Evolutionary conservation across 2,888 invertebrate genomes (phyloP).

Genomic region (Coleophora deauratella): DNA sequence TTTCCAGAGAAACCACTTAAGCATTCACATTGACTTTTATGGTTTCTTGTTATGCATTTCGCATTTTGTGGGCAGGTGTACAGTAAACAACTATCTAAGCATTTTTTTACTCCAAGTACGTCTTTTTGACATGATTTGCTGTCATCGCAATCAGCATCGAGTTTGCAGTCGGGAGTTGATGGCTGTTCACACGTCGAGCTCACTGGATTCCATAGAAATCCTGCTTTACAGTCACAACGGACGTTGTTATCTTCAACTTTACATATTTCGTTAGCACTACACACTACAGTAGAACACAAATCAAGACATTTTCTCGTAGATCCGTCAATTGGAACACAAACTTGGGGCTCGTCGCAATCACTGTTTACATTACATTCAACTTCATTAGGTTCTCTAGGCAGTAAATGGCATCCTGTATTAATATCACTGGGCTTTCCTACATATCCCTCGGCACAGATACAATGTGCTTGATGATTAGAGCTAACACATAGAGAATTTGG

Average conservation of each 20-base stretch:
- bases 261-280: constrained; percentile 88
- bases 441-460: constrained; percentile 88
- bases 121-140: constrained; percentile 86
- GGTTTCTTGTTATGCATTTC: constrained; percentile 82
- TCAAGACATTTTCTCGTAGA: constrained; percentile 82
- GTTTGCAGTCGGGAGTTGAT: constrained; percentile 85
- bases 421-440: constrained; percentile 88
- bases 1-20: constrained; percentile 89
- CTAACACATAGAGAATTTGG: constrained; percentile 91
- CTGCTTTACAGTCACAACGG: constrained; percentile 84
- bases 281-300: constrained; percentile 86
- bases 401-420: constrained; percentile 83
- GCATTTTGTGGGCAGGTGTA: constrained; percentile 91
- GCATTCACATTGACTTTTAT: constrained; percentile 88
- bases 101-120: constrained; percentile 88
- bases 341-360: constrained; percentile 82
- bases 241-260: constrained; percentile 81
- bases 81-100: constrained; percentile 83
- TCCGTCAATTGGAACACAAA: constrained; percentile 78
- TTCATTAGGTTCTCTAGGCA: constrained; percentile 73
- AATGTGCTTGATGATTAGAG: constrained; percentile 88
- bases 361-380: constrained; percentile 78
- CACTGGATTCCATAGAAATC: constrained; percentile 89
- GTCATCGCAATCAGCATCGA: constrained; percentile 80
- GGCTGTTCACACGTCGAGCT: constrained; percentile 89